Conservation (phyloP, 2,113 vertebrate genomes). For the Haemorhous mexicanus region DNA sequence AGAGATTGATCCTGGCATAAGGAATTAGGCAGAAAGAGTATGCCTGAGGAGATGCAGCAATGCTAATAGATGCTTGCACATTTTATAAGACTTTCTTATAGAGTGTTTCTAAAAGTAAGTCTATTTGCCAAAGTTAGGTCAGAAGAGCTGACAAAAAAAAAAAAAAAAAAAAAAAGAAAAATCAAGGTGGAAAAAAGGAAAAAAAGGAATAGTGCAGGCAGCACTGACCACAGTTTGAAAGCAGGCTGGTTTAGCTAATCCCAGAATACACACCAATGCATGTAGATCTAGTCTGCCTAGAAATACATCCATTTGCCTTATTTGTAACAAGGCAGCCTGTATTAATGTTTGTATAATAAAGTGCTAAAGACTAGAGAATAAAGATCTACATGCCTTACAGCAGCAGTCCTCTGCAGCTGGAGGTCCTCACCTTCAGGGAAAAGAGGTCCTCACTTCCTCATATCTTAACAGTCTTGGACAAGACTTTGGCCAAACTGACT, state of each 20-base stretch:
- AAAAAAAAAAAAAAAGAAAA: not conserved
- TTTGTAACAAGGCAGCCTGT: not conserved
- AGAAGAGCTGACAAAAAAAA: not conserved
- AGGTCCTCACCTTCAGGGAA: not conserved
- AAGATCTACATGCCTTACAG: not conserved
- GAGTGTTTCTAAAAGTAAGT: not conserved
- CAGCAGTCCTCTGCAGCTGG: not conserved
- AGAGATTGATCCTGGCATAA: not conserved
- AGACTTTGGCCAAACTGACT: not conserved
- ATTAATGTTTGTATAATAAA: not conserved
- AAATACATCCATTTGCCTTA: not conserved
- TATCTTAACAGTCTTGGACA: not conserved
- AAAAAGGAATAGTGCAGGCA: not conserved
- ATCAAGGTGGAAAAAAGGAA: not conserved
- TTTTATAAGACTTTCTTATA: not conserved
- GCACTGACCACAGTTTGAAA: not conserved
- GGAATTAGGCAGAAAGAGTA: not conserved
- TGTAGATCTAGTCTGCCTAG: not conserved
- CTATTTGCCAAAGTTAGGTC: not conserved
- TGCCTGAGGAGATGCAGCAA: not conserved
- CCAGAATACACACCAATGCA: not conserved
- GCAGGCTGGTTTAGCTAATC: not conserved
- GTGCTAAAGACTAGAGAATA: not conserved
- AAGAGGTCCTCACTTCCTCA: not conserved
- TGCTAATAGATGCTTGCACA: not conserved